A percentile compares a stretch with the other conserved stretches of the same genome.
Conservation (phyloP, 2,113 vertebrate genomes). For the Gnathonemus longibarbis region DNA sequence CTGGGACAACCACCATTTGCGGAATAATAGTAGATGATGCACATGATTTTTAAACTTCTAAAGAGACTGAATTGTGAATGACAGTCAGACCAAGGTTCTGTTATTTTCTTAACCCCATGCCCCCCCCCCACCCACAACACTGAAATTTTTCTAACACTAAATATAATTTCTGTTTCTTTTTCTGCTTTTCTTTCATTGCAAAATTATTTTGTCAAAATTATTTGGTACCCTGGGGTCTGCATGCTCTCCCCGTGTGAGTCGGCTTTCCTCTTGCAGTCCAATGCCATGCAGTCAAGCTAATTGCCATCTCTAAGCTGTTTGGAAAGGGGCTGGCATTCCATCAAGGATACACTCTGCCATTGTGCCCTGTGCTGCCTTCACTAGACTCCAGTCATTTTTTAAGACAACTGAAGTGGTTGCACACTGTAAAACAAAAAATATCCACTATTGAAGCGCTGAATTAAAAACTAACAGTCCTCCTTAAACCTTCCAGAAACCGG, state of each 20-base stretch:
- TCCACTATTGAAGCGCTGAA: not conserved
- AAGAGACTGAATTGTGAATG: not conserved
- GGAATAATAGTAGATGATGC: not conserved
- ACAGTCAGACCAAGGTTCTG: not conserved
- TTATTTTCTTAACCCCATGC: not conserved
- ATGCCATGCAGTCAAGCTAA: not conserved
- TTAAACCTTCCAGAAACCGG: not conserved
- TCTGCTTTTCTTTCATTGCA: not conserved
- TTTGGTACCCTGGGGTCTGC: not conserved
- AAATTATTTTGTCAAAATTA: not conserved
- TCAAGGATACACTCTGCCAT: not conserved
- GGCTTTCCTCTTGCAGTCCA: not conserved
- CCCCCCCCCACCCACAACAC: constrained; percentile 14
- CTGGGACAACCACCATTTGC: not conserved
- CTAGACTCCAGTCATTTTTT: not conserved
- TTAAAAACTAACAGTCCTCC: not conserved
- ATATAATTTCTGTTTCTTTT: not conserved
- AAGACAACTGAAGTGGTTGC: not conserved
- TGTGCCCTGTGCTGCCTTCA: not conserved
- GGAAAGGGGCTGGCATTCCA: not conserved
- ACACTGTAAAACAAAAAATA: not conserved
- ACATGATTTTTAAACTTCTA: not conserved
- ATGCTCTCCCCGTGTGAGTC: not conserved
- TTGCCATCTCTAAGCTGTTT: not conserved
- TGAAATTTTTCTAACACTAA: constrained; percentile 31